Base-by-base conservation (phyloP, 1,140 invertebrate species). In the Leguminivora glycinivorella region DNA sequence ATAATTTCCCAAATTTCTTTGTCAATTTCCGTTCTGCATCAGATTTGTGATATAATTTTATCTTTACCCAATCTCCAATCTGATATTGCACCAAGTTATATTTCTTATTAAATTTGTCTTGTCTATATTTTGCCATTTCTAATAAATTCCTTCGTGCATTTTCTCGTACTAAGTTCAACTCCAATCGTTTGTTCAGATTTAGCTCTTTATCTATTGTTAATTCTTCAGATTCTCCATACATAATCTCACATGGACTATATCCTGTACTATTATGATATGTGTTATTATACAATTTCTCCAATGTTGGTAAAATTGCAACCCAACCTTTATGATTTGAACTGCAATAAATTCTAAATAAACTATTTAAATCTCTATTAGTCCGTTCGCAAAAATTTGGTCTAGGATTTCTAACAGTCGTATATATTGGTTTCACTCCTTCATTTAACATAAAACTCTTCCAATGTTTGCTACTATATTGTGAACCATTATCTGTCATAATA, bases 301-400 rank as follows among this genome's bases (percentile, higher is more conserved):
- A 47, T 47, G 14, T 47, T 5, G 43, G n/a, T 47, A 85, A 26
- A 7, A 73, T 47, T 0, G 40, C 12, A 9, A 63, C 73, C 79
- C 81, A 83, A 7, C 43, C 43, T 47, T 47, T 47, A 47, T 47
- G 43, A 47, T 47, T 47, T 5, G 43, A 1, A 5, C 43, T 47
- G 10, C 43, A 47, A 19, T 19, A 47, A 0, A 75, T 77, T 26
- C 83, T 47, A 19, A 56, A 56, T 9, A 56, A 56, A n/a, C 19
- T 24, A n/a, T 17, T 17, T 10, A 56, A 6, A 9, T 56, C 52
- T 4, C 19, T 19, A 56, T 56, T 56, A 2, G n/a, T 17, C n/a
- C 19, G 12, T 24, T 56, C 52, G 7, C 1, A 9, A 9, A 17
- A 22, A 24, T 24, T 56, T 2, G 52, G 52, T 7, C 19, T 14